These are phyloP conservation scores for Oxyteleia sp. DNA, from an alignment of 2,888 invertebrate species.

Conservation along the genomic window DNA sequence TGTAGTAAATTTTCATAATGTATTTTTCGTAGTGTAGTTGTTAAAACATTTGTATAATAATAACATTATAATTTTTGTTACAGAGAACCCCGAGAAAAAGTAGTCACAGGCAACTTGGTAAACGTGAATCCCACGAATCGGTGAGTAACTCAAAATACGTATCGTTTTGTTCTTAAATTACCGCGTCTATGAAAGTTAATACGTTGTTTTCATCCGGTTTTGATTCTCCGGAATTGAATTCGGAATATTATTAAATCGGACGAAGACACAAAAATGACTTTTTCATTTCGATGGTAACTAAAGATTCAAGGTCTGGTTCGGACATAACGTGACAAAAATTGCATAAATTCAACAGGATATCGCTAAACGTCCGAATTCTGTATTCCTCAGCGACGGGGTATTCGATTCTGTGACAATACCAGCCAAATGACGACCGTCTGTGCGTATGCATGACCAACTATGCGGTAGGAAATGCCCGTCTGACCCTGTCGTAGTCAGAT, in stretches of 20 bases:
- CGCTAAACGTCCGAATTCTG: conserved; percentile 81
- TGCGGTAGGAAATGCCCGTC: conserved; percentile 80
- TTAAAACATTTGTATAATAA: no score
- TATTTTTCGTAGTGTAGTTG: no score
- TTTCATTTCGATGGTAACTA: conserved; percentile 23
- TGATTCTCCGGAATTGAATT: conserved; percentile 15
- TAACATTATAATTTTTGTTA: background rate
- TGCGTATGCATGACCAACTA: conserved; percentile 76
- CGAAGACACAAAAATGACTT: conserved; percentile 17
- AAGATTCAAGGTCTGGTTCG: conserved; percentile 69
- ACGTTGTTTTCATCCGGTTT: conserved; percentile 3
- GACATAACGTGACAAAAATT: conserved; percentile 69
- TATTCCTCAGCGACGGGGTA: conserved; percentile 84
- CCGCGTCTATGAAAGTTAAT: background rate
- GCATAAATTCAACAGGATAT: conserved; percentile 75
- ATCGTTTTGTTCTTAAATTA: conserved; percentile 3
- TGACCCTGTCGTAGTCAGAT: conserved; percentile 82
- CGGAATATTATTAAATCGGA: conserved; percentile 3
- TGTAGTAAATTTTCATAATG: no score
- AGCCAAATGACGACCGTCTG: conserved; percentile 83
- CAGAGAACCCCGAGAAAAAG: background rate
- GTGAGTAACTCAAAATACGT: background rate
- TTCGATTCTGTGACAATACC: conserved; percentile 84
- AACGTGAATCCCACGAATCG: background rate
- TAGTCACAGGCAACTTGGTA: background rate